These are phyloP conservation scores for Andricus curvator DNA, from an alignment of 2,888 invertebrate species.

Conservation along the genomic window DNA sequence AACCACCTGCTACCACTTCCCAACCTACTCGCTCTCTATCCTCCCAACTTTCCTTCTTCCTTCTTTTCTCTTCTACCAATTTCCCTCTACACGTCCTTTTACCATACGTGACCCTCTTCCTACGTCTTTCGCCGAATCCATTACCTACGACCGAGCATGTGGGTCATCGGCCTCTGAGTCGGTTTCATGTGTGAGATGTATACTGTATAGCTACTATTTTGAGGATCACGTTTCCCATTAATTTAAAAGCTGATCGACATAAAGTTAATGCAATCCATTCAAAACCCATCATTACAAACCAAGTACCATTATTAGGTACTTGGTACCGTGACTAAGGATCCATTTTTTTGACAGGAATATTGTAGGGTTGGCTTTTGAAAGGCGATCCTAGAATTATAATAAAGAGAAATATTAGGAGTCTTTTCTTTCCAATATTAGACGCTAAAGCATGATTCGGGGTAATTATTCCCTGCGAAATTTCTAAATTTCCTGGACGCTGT, in stretches of 20 bases:
- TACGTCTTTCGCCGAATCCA: conserved; percentile 56
- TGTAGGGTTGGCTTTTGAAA: background rate
- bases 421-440: no score
- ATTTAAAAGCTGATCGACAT: conserved; percentile 40
- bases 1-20: background rate
- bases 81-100: conserved; percentile 47
- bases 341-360: conserved; percentile 16
- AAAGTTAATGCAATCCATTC: conserved; percentile 1
- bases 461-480: no score
- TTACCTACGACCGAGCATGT: conserved; percentile 63
- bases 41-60: conserved; percentile 58
- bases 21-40: conserved; percentile 43
- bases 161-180: conserved; percentile 68
- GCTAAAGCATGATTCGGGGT: no score
- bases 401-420: no score
- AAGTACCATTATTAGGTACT: conserved; percentile 14
- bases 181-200: conserved; percentile 31
- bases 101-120: conserved; percentile 58
- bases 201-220: conserved; percentile 53
- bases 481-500: no score
- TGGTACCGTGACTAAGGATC: background rate
- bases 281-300: background rate
- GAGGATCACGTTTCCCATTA: conserved; percentile 45
- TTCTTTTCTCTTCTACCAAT: conserved; percentile 60
- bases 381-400: background rate